These are phyloP conservation scores for Bombyx huttoni DNA, from an alignment of 2,888 invertebrate species.

Conservation along the genomic window DNA sequence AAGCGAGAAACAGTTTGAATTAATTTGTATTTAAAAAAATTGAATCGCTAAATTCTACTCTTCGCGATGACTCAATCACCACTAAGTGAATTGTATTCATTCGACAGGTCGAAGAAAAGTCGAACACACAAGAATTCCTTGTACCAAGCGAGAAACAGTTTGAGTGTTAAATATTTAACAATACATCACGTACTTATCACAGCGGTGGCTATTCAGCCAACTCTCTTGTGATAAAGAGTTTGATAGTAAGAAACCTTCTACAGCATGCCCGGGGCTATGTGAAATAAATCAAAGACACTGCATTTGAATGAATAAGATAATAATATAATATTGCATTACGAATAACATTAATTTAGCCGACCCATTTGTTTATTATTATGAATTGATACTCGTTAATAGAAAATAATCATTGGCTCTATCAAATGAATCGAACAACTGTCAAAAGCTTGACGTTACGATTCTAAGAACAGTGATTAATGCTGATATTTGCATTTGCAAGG, in stretches of 20 bases:
- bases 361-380: not conserved
- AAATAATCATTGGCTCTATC: slow-evolving; percentile 15
- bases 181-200: slow-evolving; percentile 23
- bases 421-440: slow-evolving; percentile 25
- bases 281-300: not conserved
- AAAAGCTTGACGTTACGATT: slow-evolving; percentile 17
- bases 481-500: slow-evolving; percentile 13
- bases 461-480: slow-evolving; percentile 15
- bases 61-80: too few species aligned
- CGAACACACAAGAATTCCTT: not conserved
- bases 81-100: too few species aligned
- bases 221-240: not conserved
- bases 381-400: not conserved
- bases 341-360: slow-evolving; percentile 5
- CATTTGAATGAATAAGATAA: not conserved
- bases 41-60: too few species aligned
- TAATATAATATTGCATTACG: not conserved
- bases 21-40: too few species aligned
- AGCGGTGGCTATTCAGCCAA: not conserved
- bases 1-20: too few species aligned
- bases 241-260: not conserved
- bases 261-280: not conserved
- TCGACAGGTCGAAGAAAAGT: too few species aligned
- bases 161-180: slow-evolving; percentile 11
- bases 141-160: not conserved